Conservation (phyloP, 2,888 invertebrate species). For the Eumacrocentrus americanus region DNA sequence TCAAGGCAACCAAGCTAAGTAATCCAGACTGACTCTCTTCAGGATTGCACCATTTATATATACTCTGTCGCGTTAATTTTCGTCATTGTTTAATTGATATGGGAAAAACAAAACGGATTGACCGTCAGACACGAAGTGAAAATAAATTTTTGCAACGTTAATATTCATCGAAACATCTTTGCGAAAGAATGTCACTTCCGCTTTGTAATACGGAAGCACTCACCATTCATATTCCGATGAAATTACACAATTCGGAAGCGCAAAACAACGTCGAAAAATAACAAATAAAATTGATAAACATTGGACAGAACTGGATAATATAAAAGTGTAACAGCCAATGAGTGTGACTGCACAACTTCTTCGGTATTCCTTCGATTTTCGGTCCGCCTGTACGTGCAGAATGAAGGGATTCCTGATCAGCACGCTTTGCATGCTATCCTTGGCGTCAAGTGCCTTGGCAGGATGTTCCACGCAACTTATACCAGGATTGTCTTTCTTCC, state of each 20-base stretch:
- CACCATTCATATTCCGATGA: background rate
- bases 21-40: no score
- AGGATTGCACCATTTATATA: slow-evolving; percentile 16
- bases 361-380: no score
- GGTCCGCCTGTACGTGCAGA: no score
- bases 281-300: background rate
- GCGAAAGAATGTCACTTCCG: background rate
- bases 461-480: slow-evolving; percentile 34
- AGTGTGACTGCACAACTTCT: background rate
- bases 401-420: slow-evolving; percentile 40
- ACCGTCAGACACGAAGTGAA: no score
- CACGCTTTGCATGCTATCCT: slow-evolving; percentile 35
- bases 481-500: slow-evolving; percentile 47
- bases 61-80: no score
- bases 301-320: background rate
- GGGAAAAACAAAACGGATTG: no score
- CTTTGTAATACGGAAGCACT: background rate
- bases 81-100: background rate
- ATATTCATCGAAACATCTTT: no score
- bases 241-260: background rate
- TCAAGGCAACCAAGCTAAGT: no score
- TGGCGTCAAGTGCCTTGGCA: slow-evolving; percentile 24
- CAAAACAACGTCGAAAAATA: background rate
- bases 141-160: background rate
- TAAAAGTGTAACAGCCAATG: background rate